Evolutionary conservation across 2,888 invertebrate species (phyloP).

Genomic region (Habrosyne pyritoides): DNA sequence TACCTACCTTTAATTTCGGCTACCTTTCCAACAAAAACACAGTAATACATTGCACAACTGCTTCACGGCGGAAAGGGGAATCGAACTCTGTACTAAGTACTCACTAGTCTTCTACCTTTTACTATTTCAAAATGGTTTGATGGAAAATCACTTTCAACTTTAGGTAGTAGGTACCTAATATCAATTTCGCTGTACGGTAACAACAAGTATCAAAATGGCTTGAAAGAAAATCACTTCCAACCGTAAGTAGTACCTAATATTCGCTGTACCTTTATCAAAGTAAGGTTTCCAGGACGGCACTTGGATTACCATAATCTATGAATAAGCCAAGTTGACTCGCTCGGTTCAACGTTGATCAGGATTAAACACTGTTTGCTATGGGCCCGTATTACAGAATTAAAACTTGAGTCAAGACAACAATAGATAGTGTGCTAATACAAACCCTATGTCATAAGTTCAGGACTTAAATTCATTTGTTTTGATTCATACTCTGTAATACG

Average conservation of each 20-base stretch:
- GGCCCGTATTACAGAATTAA: not conserved
- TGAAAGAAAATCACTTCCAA: no score
- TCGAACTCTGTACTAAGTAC: no score
- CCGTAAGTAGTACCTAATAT: not conserved
- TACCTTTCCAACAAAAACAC: no score
- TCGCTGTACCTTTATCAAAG: not conserved
- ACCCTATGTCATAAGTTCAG: not conserved
- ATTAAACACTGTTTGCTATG: slow-evolving; percentile 1
- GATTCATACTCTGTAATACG: not conserved
- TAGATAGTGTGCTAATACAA: not conserved
- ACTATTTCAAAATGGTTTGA: no score
- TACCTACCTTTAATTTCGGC: no score
- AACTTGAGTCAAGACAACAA: not conserved
- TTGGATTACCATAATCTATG: slow-evolving; percentile 3
- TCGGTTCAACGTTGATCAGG: not conserved
- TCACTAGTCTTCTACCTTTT: no score
- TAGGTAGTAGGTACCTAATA: no score
- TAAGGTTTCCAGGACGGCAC: not conserved
- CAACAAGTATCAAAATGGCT: no score
- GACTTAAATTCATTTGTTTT: not conserved
- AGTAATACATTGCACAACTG: no score
- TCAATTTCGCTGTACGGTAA: no score
- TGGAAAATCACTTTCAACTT: no score
- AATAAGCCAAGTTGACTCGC: not conserved
- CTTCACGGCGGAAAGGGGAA: no score